Evolutionary conservation across 2,797 vertebrate species (phyloP).

Genomic region (Ceryle rudis): DNA sequence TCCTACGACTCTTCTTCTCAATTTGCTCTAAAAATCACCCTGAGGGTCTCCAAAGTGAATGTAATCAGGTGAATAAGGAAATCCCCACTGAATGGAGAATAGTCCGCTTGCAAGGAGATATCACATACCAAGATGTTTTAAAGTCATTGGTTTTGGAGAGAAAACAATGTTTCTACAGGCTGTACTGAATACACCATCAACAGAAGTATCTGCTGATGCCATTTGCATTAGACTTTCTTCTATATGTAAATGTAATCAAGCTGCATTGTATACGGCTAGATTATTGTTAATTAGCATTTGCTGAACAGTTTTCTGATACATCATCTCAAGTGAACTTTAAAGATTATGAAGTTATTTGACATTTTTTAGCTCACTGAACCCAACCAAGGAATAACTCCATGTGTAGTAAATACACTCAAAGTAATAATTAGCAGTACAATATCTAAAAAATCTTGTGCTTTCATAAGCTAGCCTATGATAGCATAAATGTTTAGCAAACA

Average conservation of each 20-base stretch:
- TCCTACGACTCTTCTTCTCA: neutral
- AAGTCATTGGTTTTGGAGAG: neutral
- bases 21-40: neutral
- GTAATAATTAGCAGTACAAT: conserved; percentile 25
- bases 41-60: neutral
- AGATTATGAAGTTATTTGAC: conserved; percentile 24
- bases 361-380: conserved; percentile 1
- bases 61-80: neutral
- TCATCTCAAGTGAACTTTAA: conserved; percentile 24
- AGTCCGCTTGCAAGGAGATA: neutral
- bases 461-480: neutral
- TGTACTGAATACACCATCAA: neutral
- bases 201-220: neutral
- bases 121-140: neutral
- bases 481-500: neutral
- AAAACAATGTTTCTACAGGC: neutral
- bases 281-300: conserved; percentile 45
- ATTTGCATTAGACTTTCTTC: conserved; percentile 40
- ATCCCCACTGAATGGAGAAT: neutral
- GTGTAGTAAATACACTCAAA: neutral
- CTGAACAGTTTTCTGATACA: conserved; percentile 23
- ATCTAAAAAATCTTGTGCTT: neutral
- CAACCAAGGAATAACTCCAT: conserved; percentile 19
- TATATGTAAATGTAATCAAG: conserved; percentile 61
- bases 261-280: conserved; percentile 47